A percentile compares a stretch with the other conserved stretches of the same genome.
These are phyloP conservation scores for Araneus ventricosus DNA, from an alignment of 1,140 invertebrate species.

Conservation along the genomic window DNA sequence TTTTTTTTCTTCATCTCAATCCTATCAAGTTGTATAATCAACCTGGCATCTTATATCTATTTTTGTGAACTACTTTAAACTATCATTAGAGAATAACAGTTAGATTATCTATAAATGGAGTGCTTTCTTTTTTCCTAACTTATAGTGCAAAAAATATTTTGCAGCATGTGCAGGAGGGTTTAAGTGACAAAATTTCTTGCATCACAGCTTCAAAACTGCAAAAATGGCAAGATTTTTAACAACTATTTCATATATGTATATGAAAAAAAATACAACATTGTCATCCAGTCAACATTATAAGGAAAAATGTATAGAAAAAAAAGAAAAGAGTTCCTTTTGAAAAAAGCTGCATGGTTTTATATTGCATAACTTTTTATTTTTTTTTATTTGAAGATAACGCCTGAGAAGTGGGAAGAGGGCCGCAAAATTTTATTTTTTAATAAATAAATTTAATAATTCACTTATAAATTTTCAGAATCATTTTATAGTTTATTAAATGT, in stretches of 20 bases:
- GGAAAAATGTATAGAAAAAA: background rate
- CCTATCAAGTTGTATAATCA: background rate
- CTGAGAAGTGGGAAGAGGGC: too few relatives aligned
- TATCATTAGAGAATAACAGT: slow-evolving; percentile 66
- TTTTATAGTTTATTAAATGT: too few relatives aligned
- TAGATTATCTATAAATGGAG: slow-evolving; percentile 49
- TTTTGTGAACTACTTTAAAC: slow-evolving; percentile 52
- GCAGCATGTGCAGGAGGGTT: slow-evolving; percentile 61
- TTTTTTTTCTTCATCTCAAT: background rate
- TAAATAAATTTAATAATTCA: too few relatives aligned
- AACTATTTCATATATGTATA: slow-evolving; percentile 15
- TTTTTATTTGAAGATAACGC: too few relatives aligned
- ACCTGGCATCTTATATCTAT: slow-evolving; percentile 39
- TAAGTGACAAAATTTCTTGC: slow-evolving; percentile 61
- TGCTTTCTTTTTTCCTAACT: slow-evolving; percentile 50
- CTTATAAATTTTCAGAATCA: too few relatives aligned
- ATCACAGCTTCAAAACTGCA: slow-evolving; percentile 66
- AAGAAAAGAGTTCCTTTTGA: background rate
- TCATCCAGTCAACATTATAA: background rate
- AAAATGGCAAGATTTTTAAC: slow-evolving; percentile 71
- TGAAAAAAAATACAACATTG: slow-evolving; percentile 16
- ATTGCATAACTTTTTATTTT: too few relatives aligned
- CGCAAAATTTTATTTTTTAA: too few relatives aligned
- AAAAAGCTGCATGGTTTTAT: too few relatives aligned
- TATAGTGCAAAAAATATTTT: slow-evolving; percentile 71